Base-by-base conservation (phyloP, 2,797 vertebrate genomes). In the Gastrophryne carolinensis region DNA sequence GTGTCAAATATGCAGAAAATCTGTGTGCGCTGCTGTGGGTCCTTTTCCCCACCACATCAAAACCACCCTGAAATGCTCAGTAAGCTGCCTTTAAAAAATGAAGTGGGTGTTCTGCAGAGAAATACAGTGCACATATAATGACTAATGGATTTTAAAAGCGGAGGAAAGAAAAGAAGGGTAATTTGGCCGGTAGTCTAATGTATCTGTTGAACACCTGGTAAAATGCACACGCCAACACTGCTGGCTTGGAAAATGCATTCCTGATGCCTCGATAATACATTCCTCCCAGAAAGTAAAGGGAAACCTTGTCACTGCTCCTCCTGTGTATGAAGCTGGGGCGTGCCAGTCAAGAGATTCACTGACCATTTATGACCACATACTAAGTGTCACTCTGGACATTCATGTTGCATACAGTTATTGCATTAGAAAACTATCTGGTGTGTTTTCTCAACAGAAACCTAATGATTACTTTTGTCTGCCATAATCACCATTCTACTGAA, bases 131-230 rank as follows among this genome's bases (percentile, higher is more conserved):
- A 4, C 11, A 19, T 35, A 37, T 37, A 35, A 58, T 35, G n/a
- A 47, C 44, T 47, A 21, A 34, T 34, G 17, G n/a, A 11, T 60
- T 60, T 35, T 60, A 60, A 60, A 37, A 60, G 19, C 8, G 30
- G n/a, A 60, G 5, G 13, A 17, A n/a, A 26, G 15, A 34, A 35
- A 27, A 26, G 5, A 27, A 12, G n/a, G 50, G n/a, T 68, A 39
- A 54, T 41, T 32, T 69, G 53, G 52, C 52, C 4, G 8, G 35
- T 58, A 4, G 39, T 19, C 37, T 17, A 11, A 34, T 10, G 52
- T 61, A 27, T 21, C 32, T 70, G 66, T 37, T 44, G 53, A 72
- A 61, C 68, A 72, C 68, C 68, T 72, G 68, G 54, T 47, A 26
- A 60, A 58, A 68, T 35, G 52, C 15, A 47, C 35, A 58, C 13